phyloP scores from a whole-genome alignment of 1,140 invertebrate genomes.

The Oncopeltus fasciatus region DNA sequence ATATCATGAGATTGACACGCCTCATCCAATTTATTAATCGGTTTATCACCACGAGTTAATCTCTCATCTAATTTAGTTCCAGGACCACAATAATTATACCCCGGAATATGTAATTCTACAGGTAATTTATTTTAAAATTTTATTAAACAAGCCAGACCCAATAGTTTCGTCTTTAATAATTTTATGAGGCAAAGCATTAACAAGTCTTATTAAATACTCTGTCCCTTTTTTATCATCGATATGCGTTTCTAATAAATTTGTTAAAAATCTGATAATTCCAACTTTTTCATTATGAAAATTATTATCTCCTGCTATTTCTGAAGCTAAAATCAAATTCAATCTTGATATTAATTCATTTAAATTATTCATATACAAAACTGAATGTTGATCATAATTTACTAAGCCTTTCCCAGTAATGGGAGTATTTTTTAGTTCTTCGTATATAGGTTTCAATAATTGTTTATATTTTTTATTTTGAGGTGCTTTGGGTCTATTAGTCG shows the following conservation, averaged over 20 bases:
- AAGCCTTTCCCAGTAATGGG: neutral
- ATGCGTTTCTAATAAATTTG: neutral
- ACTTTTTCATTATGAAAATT: conserved; percentile 12
- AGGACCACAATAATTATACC: no score
- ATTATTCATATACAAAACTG: neutral
- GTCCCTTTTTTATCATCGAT: neutral
- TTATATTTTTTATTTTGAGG: neutral
- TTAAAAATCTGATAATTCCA: conserved; percentile 2
- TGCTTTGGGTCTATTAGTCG: neutral
- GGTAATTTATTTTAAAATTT: neutral
- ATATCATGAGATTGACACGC: neutral
- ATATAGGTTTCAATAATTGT: neutral
- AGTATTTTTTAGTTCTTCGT: neutral
- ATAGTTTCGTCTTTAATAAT: neutral
- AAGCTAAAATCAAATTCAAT: conserved; percentile 3
- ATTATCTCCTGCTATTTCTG: conserved; percentile 9
- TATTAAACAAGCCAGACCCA: neutral
- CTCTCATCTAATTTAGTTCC: no score
- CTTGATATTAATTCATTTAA: neutral
- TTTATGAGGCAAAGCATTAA: neutral
- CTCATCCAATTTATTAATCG: neutral
- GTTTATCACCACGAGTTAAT: no score
- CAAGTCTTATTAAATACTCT: conserved; percentile 4
- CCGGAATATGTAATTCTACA: neutral
- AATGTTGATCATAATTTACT: neutral